Evolutionary conservation across 2,888 invertebrate species (phyloP), one percentile per base, ranked within the genome.

Genomic region (Ophion costatus): DNA sequence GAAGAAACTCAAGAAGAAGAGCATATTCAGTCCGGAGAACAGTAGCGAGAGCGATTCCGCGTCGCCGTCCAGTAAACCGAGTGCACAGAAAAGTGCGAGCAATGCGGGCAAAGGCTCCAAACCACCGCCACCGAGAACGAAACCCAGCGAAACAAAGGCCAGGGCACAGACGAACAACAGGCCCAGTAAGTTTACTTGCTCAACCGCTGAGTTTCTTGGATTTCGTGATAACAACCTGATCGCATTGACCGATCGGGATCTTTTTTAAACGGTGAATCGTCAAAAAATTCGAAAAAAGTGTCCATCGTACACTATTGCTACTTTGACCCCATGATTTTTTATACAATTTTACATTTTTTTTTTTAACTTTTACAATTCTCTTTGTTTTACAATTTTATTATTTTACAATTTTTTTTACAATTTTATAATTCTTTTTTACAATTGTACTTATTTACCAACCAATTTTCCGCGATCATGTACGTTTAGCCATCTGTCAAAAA

Each of bases 1-100:
- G 80, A 94, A 94, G 71, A 94, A 94, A 88, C 86, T 92, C 64
- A 97, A 96, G 90, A 96, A 96, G 92, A 97, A 97, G 91, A 97
- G 97, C 90, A 97, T 97, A 90, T 97, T 97, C 90, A 97, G 97
- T 77, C 97, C 97, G 0, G 97, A 97, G 88, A 97, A 97, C 87
- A 96, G 96, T 87, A 96, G 96, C n/a, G 96, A 96, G 89, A 96
- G 96, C 87, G 95, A 95, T 83, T 92, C 91, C 73, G 93, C 94
- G 22, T 90, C 93, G 63, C 92, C 94, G 14, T 91, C 94, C 2
- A 80, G 82, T 29, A 95, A 95, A 90, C 85, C 94, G 22, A 93
- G 90, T 56, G 91, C 93, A 6, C 92, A 94, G 84, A 94, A 95
- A 88, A 90, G 92, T 61, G 90, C 92, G 75, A 92, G 90, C 57